phyloP scores from a whole-genome alignment of 2,888 invertebrate genomes.

The Aromia moschata region DNA sequence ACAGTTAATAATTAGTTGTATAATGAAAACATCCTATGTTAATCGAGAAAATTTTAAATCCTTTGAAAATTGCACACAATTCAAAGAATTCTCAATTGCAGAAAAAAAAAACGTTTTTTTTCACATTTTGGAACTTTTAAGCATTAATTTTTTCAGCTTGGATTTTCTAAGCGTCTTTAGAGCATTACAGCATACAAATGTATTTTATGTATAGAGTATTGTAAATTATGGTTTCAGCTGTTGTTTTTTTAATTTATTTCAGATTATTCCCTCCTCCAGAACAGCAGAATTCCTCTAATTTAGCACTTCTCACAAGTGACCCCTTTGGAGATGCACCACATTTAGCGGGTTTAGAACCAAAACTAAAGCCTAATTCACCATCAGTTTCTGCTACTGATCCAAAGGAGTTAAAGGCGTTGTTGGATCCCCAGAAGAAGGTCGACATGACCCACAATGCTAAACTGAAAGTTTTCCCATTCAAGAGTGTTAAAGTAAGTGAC shows the following conservation, averaged over 20 bases:
- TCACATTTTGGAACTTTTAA: background rate
- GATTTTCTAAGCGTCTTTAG: no score
- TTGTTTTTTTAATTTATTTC: no score
- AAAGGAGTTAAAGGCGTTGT: conserved; percentile 52
- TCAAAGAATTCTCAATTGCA: no score
- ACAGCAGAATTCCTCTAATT: conserved; percentile 40
- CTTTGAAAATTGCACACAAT: no score
- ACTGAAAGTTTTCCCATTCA: conserved; percentile 50
- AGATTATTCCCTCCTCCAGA: conserved; percentile 47
- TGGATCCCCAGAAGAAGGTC: conserved; percentile 54
- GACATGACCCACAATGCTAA: conserved; percentile 45
- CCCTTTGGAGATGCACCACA: conserved; percentile 55
- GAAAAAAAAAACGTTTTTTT: no score
- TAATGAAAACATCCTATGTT: no score
- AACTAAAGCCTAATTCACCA: conserved; percentile 35
- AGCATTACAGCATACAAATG: no score
- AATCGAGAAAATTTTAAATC: no score
- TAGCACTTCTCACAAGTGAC: conserved; percentile 48
- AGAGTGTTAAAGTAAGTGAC: conserved; percentile 44
- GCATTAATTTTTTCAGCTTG: background rate
- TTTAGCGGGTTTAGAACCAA: conserved; percentile 53
- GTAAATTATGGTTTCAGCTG: no score
- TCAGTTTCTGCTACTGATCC: conserved; percentile 54
- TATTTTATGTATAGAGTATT: no score
- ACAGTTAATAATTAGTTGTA: no score